A percentile compares a stretch with the other conserved stretches of the same genome.
Conservation (phyloP, 2,888 invertebrate species). For the Mesochorus sp. region DNA sequence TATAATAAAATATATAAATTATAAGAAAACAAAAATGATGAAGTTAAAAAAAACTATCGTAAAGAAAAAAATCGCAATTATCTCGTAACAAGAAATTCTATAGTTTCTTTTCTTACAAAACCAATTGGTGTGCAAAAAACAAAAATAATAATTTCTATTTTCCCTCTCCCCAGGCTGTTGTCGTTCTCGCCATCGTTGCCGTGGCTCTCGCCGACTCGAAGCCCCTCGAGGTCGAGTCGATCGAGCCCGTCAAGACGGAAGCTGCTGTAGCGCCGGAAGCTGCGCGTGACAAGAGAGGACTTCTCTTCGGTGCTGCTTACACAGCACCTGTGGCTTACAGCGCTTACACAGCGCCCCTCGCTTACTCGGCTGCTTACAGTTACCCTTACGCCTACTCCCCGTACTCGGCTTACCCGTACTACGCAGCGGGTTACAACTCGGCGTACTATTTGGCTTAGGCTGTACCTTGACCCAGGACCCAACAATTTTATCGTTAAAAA, state of each 20-base stretch:
- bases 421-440: slow-evolving; percentile 71
- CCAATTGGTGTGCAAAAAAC: no score
- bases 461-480: slow-evolving; percentile 1
- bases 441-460: slow-evolving; percentile 72
- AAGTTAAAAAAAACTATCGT: no score
- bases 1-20: no score
- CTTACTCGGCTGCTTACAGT: slow-evolving; percentile 71
- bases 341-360: slow-evolving; percentile 74
- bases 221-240: slow-evolving; percentile 72
- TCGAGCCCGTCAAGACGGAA: slow-evolving; percentile 70
- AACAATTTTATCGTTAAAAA: background rate
- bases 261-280: slow-evolving; percentile 62
- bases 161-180: slow-evolving; percentile 65
- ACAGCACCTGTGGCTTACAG: slow-evolving; percentile 74
- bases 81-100: background rate
- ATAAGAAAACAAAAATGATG: no score
- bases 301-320: slow-evolving; percentile 74
- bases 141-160: background rate
- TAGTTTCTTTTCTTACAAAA: no score
- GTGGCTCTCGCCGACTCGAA: slow-evolving; percentile 72
- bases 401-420: slow-evolving; percentile 73
- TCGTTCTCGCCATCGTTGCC: slow-evolving; percentile 70
- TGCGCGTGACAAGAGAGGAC: slow-evolving; percentile 72
- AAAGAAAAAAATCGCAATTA: background rate
- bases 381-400: slow-evolving; percentile 72